Percentiles rank a stretch among this genome's conserved stretches.
Evolutionary conservation across 2,113 vertebrate species (phyloP).

Genomic region (Odocoileus hemionus): DNA sequence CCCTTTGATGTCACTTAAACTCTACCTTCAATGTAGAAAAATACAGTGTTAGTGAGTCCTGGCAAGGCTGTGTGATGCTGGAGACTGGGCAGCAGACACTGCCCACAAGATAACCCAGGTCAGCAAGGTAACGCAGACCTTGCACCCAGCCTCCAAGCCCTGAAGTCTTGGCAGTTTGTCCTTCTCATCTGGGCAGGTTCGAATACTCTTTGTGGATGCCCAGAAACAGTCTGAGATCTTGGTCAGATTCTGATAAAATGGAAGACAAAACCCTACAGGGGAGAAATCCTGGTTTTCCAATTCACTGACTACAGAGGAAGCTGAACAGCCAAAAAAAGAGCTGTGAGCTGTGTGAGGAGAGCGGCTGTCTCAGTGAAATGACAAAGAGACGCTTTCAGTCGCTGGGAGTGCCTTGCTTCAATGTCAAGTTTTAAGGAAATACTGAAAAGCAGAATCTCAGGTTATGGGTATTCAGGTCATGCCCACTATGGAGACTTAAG

Average conservation of each 20-base stretch:
- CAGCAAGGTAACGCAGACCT: no score
- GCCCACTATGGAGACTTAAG: background rate
- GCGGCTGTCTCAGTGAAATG: background rate
- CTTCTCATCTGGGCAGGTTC: background rate
- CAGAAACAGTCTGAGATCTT: background rate
- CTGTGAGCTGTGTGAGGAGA: background rate
- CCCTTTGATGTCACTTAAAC: background rate
- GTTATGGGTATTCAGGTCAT: background rate
- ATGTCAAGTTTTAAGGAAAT: background rate
- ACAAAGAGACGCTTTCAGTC: background rate
- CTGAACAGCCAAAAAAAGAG: background rate
- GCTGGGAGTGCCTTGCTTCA: background rate
- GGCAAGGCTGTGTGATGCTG: background rate
- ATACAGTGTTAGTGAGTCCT: background rate
- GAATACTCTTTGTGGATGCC: background rate
- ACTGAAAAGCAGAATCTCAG: background rate
- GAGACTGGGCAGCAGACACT: background rate
- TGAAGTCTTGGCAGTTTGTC: background rate
- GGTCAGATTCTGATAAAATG: conserved; percentile 12
- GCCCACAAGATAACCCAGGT: background rate
- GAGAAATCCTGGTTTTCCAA: conserved; percentile 22
- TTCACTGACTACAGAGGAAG: background rate
- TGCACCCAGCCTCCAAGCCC: background rate
- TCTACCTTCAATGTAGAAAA: background rate
- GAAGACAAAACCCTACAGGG: background rate